A percentile compares a stretch with the other conserved stretches of the same genome.
These are phyloP conservation scores for Drosophila heteroneura DNA, from an alignment of 2,888 invertebrate genomes.

Conservation along the genomic window DNA sequence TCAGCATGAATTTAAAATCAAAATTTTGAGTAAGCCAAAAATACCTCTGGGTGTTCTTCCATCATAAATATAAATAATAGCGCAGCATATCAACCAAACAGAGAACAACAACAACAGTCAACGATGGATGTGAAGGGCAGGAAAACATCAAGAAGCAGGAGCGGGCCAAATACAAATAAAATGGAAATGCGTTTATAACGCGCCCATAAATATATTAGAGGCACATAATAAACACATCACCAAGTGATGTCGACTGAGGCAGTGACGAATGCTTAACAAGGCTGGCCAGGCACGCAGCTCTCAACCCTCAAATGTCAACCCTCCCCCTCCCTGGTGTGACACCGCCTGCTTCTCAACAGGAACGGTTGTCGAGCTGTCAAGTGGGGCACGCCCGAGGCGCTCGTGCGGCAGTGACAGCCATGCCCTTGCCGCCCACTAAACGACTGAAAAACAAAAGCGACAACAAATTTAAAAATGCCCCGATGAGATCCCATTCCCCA, in stretches of 20 bases:
- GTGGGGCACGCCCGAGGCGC: conserved; percentile 63
- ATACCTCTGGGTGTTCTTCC: conserved; percentile 70
- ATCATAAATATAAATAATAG: conserved; percentile 72
- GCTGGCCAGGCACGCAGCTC: conserved; percentile 28
- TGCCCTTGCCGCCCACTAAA: conserved; percentile 16
- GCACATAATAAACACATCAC: conserved; percentile 80
- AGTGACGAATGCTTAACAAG: conserved; percentile 70
- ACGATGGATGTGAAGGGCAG: not conserved
- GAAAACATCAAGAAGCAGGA: conserved; percentile 21
- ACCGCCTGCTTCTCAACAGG: conserved; percentile 42
- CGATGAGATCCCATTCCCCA: conserved; percentile 28
- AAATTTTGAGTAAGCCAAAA: conserved; percentile 58
- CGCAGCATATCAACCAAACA: conserved; percentile 45
- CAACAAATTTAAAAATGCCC: conserved; percentile 71
- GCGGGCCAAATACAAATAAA: conserved; percentile 66
- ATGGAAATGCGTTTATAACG: conserved; percentile 81
- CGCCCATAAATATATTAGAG: conserved; percentile 79
- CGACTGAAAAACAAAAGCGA: conserved; percentile 58
- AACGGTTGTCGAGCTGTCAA: conserved; percentile 61
- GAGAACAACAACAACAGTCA: conserved; percentile 23
- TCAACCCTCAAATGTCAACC: not conserved
- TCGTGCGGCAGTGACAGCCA: conserved; percentile 65
- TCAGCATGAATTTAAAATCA: conserved; percentile 74
- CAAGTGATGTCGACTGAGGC: conserved; percentile 60
- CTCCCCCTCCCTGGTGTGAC: not conserved